phyloP scores from a whole-genome alignment of 2,888 invertebrate species.

The Andrena bucephala region DNA sequence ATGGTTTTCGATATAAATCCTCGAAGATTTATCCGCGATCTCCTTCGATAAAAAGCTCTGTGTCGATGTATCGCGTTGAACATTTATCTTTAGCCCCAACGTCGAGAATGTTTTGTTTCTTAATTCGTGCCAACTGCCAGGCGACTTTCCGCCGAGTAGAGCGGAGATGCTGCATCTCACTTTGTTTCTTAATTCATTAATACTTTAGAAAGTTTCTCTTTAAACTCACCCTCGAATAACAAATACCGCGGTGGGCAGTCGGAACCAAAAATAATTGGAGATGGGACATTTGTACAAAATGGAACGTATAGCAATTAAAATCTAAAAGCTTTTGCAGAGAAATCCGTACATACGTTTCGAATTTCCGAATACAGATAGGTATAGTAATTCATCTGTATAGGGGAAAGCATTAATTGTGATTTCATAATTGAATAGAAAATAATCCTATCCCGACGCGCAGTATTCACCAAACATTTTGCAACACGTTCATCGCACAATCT shows the following conservation, averaged over 20 bases:
- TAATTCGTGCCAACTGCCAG: neutral
- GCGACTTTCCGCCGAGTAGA: too few species aligned
- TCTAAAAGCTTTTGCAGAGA: too few species aligned
- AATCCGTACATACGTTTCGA: neutral
- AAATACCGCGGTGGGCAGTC: neutral
- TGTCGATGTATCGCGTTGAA: neutral
- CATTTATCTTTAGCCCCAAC: neutral
- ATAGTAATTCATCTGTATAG: neutral
- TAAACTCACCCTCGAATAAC: neutral
- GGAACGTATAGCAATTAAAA: neutral
- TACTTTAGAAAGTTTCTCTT: neutral
- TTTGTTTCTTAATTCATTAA: neutral
- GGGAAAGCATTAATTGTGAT: neutral
- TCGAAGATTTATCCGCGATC: constrained; percentile 52
- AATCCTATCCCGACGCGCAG: neutral
- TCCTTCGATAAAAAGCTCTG: constrained; percentile 1
- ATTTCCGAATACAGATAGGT: neutral
- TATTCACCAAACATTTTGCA: neutral
- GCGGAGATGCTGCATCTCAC: too few species aligned
- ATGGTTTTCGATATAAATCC: constrained; percentile 58
- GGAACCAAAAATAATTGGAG: neutral
- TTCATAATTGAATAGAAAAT: neutral
- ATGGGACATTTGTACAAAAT: neutral
- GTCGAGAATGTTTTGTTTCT: neutral
- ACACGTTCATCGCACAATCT: neutral